phyloP scores from a whole-genome alignment of 2,113 vertebrate genomes.

The Scolopax mira region DNA sequence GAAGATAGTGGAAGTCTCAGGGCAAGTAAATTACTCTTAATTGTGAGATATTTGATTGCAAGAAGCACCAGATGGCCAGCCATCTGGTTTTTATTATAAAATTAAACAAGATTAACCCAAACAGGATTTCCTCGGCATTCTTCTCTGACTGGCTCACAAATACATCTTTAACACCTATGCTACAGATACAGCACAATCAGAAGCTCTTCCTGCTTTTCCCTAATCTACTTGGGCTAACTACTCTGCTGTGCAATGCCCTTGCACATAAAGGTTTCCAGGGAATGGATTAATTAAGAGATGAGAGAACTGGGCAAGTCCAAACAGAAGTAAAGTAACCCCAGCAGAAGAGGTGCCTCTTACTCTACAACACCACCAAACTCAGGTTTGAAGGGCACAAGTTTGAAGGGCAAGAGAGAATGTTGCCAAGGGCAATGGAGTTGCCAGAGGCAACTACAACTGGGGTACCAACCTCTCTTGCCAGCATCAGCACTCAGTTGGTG shows the following conservation, averaged over 20 bases:
- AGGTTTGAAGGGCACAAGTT: background rate
- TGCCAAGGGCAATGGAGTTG: background rate
- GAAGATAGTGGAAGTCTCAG: slow-evolving; percentile 38
- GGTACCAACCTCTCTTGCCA: background rate
- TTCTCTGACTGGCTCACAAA: slow-evolving; percentile 54
- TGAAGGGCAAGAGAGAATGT: background rate
- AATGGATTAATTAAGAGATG: background rate
- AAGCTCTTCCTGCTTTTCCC: slow-evolving; percentile 18
- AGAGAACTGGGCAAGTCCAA: background rate
- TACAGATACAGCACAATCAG: slow-evolving; percentile 17
- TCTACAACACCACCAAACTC: background rate
- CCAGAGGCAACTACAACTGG: background rate
- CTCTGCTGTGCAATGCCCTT: background rate
- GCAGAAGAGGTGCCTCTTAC: background rate
- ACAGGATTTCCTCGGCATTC: slow-evolving; percentile 64
- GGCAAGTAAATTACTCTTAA: slow-evolving; percentile 67
- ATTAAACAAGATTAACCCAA: slow-evolving; percentile 68
- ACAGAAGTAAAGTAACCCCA: background rate
- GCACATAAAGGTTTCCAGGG: background rate
- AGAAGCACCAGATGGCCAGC: slow-evolving; percentile 59
- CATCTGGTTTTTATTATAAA: slow-evolving; percentile 67
- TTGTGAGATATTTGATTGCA: slow-evolving; percentile 69
- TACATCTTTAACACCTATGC: slow-evolving; percentile 50
- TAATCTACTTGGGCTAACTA: background rate
- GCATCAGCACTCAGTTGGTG: background rate